Conservation (phyloP, 2,888 invertebrate genomes). For the Acronicta aceris region DNA sequence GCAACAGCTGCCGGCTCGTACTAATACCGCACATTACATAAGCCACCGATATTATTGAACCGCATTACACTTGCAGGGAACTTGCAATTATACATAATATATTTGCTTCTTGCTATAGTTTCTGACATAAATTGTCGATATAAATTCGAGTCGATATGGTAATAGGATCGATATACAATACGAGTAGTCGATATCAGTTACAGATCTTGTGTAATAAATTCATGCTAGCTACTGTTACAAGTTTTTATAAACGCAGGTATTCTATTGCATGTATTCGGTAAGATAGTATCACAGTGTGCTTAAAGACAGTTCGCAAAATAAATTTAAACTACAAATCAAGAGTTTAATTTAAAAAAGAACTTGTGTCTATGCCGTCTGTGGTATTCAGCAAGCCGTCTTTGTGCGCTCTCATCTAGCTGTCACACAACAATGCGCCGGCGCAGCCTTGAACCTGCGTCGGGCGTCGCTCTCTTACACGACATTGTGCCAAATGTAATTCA, state of each 20-base stretch:
- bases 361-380: constrained; percentile 37
- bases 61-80: constrained; percentile 54
- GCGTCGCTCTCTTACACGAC: constrained; percentile 63
- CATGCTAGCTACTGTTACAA: constrained; percentile 9
- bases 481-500: constrained; percentile 71
- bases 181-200: constrained; percentile 23
- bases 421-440: constrained; percentile 66
- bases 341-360: constrained; percentile 35
- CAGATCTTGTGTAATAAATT: constrained; percentile 26
- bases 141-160: constrained; percentile 16
- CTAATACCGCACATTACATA: constrained; percentile 51
- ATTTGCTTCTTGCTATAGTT: constrained; percentile 28
- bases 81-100: constrained; percentile 41
- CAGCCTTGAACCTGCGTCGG: constrained; percentile 73
- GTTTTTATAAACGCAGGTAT: constrained; percentile 7
- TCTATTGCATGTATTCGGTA: constrained; percentile 9
- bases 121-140: constrained; percentile 17
- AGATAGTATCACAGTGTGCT: background rate
- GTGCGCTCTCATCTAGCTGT: constrained; percentile 59
- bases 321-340: constrained; percentile 14
- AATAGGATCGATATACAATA: constrained; percentile 15
- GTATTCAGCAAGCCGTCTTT: constrained; percentile 47
- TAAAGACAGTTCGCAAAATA: constrained; percentile 14
- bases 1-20: constrained; percentile 46
- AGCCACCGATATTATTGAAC: constrained; percentile 52